phyloP scores from a whole-genome alignment of 2,797 vertebrate species.

The Toxotes lorentzi region DNA sequence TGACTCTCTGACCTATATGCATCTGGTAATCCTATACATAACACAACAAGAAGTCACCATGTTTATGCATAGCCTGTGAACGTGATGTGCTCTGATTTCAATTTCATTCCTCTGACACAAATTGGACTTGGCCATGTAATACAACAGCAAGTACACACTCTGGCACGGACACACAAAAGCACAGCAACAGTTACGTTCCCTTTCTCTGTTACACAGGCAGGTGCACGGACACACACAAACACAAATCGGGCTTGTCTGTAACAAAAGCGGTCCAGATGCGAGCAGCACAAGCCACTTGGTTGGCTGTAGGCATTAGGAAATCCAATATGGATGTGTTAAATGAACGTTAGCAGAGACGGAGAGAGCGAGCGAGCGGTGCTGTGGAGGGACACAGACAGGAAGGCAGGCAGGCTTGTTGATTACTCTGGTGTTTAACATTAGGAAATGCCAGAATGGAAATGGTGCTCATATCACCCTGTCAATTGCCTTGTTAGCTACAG shows the following conservation, averaged over 20 bases:
- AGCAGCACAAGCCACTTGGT: slow-evolving; percentile 57
- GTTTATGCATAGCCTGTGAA: slow-evolving; percentile 43
- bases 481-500: slow-evolving; percentile 80
- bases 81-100: slow-evolving; percentile 37
- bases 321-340: slow-evolving; percentile 80
- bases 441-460: slow-evolving; percentile 80
- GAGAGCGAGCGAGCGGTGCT: slow-evolving; percentile 29
- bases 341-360: slow-evolving; percentile 62
- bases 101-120: slow-evolving; percentile 59
- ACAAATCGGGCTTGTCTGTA: slow-evolving; percentile 74
- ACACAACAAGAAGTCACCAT: slow-evolving; percentile 7
- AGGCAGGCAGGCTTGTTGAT: slow-evolving; percentile 80
- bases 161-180: slow-evolving; percentile 13
- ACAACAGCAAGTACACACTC: slow-evolving; percentile 38
- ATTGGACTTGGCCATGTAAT: slow-evolving; percentile 60
- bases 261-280: slow-evolving; percentile 69
- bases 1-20: background rate
- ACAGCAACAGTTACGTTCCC: slow-evolving; percentile 24
- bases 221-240: slow-evolving; percentile 48
- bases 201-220: slow-evolving; percentile 32
- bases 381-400: slow-evolving; percentile 62
- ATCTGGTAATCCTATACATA: slow-evolving; percentile 39
- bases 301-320: slow-evolving; percentile 72
- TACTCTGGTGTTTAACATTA: slow-evolving; percentile 84
- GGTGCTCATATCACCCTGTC: slow-evolving; percentile 75